These are phyloP conservation scores for Amphilophus citrinellus DNA, from an alignment of 2,113 vertebrate genomes.

Conservation along the genomic window DNA sequence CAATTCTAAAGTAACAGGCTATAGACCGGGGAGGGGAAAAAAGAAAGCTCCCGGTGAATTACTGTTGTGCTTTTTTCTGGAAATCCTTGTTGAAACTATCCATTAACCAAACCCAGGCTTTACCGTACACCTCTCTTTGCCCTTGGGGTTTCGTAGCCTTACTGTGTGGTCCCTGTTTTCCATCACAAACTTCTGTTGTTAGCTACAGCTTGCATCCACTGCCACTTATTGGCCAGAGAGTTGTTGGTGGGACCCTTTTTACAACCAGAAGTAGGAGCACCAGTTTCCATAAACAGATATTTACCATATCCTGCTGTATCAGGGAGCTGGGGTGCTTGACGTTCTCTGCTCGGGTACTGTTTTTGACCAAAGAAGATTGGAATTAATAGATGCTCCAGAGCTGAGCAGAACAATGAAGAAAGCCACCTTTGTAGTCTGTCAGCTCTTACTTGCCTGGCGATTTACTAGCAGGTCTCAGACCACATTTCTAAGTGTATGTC, in stretches of 20 bases:
- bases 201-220: constrained; percentile 58
- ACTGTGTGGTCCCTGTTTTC: constrained; percentile 74
- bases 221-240: constrained; percentile 49
- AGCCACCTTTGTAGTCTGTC: constrained; percentile 26
- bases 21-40: neutral
- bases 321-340: neutral
- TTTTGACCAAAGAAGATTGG: constrained; percentile 12
- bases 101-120: constrained; percentile 55
- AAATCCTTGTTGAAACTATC: constrained; percentile 49
- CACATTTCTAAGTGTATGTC: constrained; percentile 71
- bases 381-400: constrained; percentile 25
- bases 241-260: constrained; percentile 55
- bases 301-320: constrained; percentile 8
- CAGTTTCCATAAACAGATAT: constrained; percentile 55
- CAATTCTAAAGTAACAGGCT: neutral
- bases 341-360: neutral
- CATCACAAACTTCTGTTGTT: constrained; percentile 74
- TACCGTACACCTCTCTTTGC: constrained; percentile 41
- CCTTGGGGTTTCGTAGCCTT: constrained; percentile 45
- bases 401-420: constrained; percentile 20
- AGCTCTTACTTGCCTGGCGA: constrained; percentile 26
- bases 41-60: constrained; percentile 28
- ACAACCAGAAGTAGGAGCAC: constrained; percentile 36
- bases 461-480: constrained; percentile 66
- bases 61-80: constrained; percentile 27